Evolutionary conservation across 1,140 invertebrate genomes (phyloP).

Genomic region (Drosophila cardini): DNA sequence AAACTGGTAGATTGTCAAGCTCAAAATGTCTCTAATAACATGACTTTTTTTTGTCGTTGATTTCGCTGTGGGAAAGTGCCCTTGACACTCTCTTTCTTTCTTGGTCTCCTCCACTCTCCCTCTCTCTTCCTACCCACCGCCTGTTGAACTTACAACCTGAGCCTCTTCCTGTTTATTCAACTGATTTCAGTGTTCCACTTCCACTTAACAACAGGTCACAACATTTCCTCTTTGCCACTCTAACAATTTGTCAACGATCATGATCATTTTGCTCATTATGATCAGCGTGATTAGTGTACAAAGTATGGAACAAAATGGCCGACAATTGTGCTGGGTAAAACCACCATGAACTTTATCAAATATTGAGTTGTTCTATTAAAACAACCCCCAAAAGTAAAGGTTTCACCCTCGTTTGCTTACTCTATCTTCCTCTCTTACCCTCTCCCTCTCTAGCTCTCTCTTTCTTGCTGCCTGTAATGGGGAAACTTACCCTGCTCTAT

Average conservation of each 20-base stretch:
- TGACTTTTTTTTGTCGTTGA: slow-evolving; percentile 15
- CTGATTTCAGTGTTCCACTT: slow-evolving; percentile 70
- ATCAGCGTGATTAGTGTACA: slow-evolving; percentile 8
- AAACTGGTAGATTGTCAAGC: background rate
- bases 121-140: too few species aligned
- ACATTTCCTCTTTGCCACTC: slow-evolving; percentile 47
- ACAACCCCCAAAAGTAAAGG: slow-evolving; percentile 53
- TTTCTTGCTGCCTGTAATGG: background rate
- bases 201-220: slow-evolving; percentile 37
- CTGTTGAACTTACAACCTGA: slow-evolving; percentile 21
- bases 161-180: slow-evolving; percentile 68
- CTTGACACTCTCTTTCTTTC: slow-evolving; percentile 55
- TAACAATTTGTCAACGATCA: slow-evolving; percentile 62
- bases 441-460: background rate
- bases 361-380: slow-evolving; percentile 80
- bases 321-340: slow-evolving; percentile 31
- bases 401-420: slow-evolving; percentile 7
- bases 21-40: slow-evolving; percentile 6
- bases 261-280: slow-evolving; percentile 16
- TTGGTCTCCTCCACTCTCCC: too few species aligned
- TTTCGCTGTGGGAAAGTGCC: slow-evolving; percentile 56
- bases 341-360: slow-evolving; percentile 64
- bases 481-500: slow-evolving; percentile 37
- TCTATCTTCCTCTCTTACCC: background rate
- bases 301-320: slow-evolving; percentile 60